These are phyloP conservation scores for Clarias laeviceps DNA, from an alignment of 2,797 vertebrate species.

Conservation along the genomic window DNA sequence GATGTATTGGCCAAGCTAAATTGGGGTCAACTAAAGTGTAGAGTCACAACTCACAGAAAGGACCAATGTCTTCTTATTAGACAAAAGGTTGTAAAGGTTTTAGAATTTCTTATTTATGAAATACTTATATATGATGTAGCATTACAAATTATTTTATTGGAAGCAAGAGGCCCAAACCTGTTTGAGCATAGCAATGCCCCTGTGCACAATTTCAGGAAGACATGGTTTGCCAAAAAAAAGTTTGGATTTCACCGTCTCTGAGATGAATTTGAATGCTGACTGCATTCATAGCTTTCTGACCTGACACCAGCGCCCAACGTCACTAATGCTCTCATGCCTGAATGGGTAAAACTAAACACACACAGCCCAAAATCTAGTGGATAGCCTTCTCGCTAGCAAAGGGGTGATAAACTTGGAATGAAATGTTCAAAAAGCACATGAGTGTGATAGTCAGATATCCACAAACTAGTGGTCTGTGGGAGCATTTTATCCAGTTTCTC, in stretches of 20 bases:
- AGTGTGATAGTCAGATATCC: background rate
- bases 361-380: background rate
- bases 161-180: background rate
- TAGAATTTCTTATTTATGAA: background rate
- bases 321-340: background rate
- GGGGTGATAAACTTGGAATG: background rate
- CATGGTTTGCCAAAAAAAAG: background rate
- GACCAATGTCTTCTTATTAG: background rate
- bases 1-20: constrained; percentile 19
- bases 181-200: background rate
- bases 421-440: background rate
- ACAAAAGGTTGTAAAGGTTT: background rate
- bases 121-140: background rate
- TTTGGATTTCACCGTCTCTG: background rate
- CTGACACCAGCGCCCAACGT: background rate
- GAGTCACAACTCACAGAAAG: background rate
- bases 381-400: background rate
- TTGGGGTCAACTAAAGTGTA: constrained; percentile 26
- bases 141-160: background rate
- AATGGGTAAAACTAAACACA: background rate
- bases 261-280: background rate
- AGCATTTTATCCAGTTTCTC: background rate
- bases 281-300: too few species aligned
- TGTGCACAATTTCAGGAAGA: background rate
- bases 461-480: background rate